Base-by-base conservation (phyloP, 2,113 vertebrate species). In the Tetraodon nigroviridis region DNA sequence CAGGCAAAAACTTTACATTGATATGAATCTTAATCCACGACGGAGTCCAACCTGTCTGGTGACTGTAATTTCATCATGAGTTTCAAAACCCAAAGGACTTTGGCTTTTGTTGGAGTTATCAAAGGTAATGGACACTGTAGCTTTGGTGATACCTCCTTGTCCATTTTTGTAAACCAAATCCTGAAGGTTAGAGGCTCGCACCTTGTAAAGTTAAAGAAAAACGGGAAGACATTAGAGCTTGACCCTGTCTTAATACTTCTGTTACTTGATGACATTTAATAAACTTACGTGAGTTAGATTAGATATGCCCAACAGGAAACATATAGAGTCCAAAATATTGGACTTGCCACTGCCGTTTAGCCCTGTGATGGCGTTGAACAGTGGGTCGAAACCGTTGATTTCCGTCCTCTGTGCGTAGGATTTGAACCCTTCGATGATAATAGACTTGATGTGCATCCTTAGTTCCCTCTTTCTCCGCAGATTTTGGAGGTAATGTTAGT, bases 291-390 rank as follows among this genome's bases (percentile, higher is more conserved):
- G 95, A 22, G 90, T 82, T 22, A 99, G 74, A 59, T 94, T 99
- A 42, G 54, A 76, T 51, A 98, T 98, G 10, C 97, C 97, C 70
- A 99, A 64, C 20, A 99, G 84, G 59, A 98, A 99, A 77, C 97
- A 99, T 78, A 99, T 93, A 0, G 96, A 94, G 64, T 98, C 97
- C 75, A 99, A 60, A 59, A 99, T 92, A 55, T 99, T 99, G 45
- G 97, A 99, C 63, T 99, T 99, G 7, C 97, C 97, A 61, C 96
- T 99, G 72, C 97, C 95, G 75, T 99, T 98, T 50, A 98, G 88
- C 17, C 96, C 96, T 1, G 97, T 99, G 75, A 98, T 94, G 16
- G 97, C 97, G 86, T 99, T 99, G 76, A 99, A 99, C 0, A 94
- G 87, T 0, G 92, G 93, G 44, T 99, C 95, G 66, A 98, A 98